Percentiles rank a stretch among this genome's conserved stretches.
phyloP scores from a whole-genome alignment of 2,888 invertebrate genomes.

The Xanthorhoe spadicearia region DNA sequence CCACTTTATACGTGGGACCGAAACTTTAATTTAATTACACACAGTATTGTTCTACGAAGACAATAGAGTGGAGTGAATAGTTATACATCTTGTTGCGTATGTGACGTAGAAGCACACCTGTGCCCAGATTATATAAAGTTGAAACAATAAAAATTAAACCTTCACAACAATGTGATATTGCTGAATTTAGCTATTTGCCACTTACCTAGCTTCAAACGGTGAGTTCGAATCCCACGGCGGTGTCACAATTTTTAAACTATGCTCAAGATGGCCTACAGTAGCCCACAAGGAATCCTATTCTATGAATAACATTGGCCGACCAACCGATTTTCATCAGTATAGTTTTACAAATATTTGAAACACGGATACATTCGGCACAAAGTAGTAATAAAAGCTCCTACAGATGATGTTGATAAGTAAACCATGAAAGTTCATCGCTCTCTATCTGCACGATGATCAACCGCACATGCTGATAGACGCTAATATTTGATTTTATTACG shows the following conservation, averaged over 20 bases:
- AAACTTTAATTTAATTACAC: conserved; percentile 65
- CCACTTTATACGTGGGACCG: conserved; percentile 46
- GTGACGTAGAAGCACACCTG: conserved; percentile 49
- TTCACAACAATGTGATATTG: too few relatives aligned
- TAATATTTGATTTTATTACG: conserved; percentile 50
- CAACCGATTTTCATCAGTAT: too few relatives aligned
- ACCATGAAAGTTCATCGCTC: conserved; percentile 55
- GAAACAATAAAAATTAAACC: not conserved
- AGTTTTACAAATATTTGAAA: not conserved
- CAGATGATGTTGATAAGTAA: conserved; percentile 2
- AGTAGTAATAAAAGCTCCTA: not conserved
- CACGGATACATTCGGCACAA: not conserved
- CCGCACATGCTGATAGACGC: conserved; percentile 55
- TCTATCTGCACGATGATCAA: conserved; percentile 46
- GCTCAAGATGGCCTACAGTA: too few relatives aligned
- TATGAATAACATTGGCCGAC: too few relatives aligned
- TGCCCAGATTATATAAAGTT: conserved; percentile 35
- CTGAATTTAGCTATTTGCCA: too few relatives aligned
- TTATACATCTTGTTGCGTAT: conserved; percentile 43
- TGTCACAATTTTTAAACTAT: too few relatives aligned
- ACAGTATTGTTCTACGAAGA: conserved; percentile 60
- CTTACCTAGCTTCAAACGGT: too few relatives aligned
- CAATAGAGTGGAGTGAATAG: conserved; percentile 56
- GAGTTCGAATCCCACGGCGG: too few relatives aligned
- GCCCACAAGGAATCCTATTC: too few relatives aligned